phyloP scores from a whole-genome alignment of 2,797 vertebrate genomes.

The Lagodon rhomboides region DNA sequence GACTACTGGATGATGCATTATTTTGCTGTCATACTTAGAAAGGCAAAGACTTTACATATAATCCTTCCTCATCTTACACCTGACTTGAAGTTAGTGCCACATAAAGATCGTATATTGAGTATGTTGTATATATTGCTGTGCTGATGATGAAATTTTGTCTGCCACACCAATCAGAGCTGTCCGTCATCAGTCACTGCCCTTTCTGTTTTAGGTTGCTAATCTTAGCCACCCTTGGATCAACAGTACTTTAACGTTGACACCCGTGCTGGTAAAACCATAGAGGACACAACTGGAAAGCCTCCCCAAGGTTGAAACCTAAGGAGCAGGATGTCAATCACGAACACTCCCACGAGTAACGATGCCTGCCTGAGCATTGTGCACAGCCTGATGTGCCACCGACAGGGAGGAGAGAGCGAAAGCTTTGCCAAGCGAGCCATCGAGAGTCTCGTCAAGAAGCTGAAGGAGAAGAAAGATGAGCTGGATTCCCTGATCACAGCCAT shows the following conservation, averaged over 20 bases:
- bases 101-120: neutral
- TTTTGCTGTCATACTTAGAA: neutral
- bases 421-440: constrained; percentile 97
- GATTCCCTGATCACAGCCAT: constrained; percentile 98
- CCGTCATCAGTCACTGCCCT: neutral
- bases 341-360: constrained; percentile 97
- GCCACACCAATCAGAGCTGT: neutral
- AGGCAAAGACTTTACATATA: neutral
- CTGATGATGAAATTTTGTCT: neutral
- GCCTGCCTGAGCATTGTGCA: constrained; percentile 98
- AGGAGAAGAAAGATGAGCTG: constrained; percentile 98
- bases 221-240: constrained; percentile 12
- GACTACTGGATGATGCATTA: neutral
- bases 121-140: neutral
- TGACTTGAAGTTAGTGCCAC: neutral
- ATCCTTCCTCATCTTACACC: neutral
- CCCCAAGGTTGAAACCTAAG: constrained; percentile 59
- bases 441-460: constrained; percentile 98
- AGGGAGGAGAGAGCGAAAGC: constrained; percentile 97
- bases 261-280: constrained; percentile 8
- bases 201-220: constrained; percentile 47
- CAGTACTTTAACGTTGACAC: constrained; percentile 15
- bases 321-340: constrained; percentile 94
- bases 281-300: constrained; percentile 44
- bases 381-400: constrained; percentile 98